phyloP scores from a whole-genome alignment of 2,113 vertebrate genomes.

The Dipodomys merriami region DNA sequence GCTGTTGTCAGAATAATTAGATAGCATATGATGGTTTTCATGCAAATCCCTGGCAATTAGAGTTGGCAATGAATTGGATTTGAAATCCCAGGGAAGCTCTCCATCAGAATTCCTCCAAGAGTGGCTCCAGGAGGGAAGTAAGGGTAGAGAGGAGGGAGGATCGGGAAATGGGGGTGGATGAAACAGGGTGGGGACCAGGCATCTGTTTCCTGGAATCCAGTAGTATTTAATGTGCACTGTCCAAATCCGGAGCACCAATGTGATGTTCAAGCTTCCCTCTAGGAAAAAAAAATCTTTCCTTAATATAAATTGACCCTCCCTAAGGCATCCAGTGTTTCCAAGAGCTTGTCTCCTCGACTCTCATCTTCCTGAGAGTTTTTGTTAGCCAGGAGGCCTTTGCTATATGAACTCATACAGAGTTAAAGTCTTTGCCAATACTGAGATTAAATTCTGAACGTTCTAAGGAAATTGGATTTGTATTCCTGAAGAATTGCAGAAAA shows the following conservation, averaged over 20 bases:
- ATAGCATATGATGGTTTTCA: conserved; percentile 68
- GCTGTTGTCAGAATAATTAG: conserved; percentile 79
- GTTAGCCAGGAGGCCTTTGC: conserved; percentile 36
- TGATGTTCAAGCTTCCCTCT: not conserved
- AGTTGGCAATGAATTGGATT: conserved; percentile 60
- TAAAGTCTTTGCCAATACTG: conserved; percentile 52
- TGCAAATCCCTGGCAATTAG: conserved; percentile 74
- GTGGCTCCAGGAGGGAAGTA: not conserved
- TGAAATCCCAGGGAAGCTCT: conserved; percentile 72
- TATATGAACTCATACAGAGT: conserved; percentile 33
- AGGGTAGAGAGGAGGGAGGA: not conserved
- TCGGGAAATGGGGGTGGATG: not conserved
- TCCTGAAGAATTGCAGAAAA: conserved; percentile 19
- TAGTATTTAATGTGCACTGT: not conserved
- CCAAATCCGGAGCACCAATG: not conserved
- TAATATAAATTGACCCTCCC: conserved; percentile 13
- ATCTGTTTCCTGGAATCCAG: not conserved
- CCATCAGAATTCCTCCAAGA: conserved; percentile 55
- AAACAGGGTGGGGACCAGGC: not conserved
- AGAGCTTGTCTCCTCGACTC: not conserved
- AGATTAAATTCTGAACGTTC: conserved; percentile 64
- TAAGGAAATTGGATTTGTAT: conserved; percentile 58
- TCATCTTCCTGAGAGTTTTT: conserved; percentile 32
- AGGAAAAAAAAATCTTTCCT: conserved; percentile 15
- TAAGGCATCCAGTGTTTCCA: not conserved